Evolutionary conservation across 2,113 vertebrate species (phyloP).

Genomic region (Festucalex cinctus): DNA sequence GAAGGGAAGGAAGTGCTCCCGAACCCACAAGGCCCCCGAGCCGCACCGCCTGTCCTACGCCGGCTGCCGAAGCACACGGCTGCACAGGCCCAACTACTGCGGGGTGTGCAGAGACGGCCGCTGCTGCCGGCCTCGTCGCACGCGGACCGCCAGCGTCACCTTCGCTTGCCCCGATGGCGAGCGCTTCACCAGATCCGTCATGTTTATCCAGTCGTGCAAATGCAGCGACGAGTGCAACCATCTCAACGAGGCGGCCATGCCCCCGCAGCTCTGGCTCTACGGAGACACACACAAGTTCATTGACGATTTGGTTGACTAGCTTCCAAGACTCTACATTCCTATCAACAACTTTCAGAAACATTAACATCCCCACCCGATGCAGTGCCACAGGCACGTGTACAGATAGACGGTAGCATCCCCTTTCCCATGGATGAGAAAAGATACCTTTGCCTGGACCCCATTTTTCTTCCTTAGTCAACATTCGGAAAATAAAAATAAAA

Average conservation of each 20-base stretch:
- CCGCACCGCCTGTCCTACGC: slow-evolving; percentile 74
- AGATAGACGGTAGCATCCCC: no score
- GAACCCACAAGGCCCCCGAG: slow-evolving; percentile 76
- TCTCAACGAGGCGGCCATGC: slow-evolving; percentile 70
- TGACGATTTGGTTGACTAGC: slow-evolving; percentile 54
- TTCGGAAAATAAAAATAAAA: no score
- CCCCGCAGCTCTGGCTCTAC: slow-evolving; percentile 73
- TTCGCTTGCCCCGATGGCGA: slow-evolving; percentile 75
- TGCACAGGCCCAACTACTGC: slow-evolving; percentile 78
- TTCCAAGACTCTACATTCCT: slow-evolving; percentile 36
- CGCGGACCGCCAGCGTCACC: slow-evolving; percentile 68
- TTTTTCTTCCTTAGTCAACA: no score
- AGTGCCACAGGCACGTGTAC: background rate
- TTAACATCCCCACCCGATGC: slow-evolving; percentile 8
- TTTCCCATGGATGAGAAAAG: no score
- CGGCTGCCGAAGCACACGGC: slow-evolving; percentile 74
- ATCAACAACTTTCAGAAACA: slow-evolving; percentile 9
- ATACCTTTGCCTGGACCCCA: no score
- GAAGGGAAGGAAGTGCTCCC: slow-evolving; percentile 80
- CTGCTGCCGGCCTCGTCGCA: slow-evolving; percentile 78
- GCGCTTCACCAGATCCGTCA: slow-evolving; percentile 70
- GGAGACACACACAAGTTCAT: slow-evolving; percentile 79
- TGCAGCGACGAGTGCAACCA: slow-evolving; percentile 75
- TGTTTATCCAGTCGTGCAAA: slow-evolving; percentile 82
- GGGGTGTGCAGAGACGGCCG: slow-evolving; percentile 76